Evolutionary conservation across 2,113 vertebrate genomes (phyloP), one percentile per base, ranked within the genome.

Genomic region (Tamias sibiricus): DNA sequence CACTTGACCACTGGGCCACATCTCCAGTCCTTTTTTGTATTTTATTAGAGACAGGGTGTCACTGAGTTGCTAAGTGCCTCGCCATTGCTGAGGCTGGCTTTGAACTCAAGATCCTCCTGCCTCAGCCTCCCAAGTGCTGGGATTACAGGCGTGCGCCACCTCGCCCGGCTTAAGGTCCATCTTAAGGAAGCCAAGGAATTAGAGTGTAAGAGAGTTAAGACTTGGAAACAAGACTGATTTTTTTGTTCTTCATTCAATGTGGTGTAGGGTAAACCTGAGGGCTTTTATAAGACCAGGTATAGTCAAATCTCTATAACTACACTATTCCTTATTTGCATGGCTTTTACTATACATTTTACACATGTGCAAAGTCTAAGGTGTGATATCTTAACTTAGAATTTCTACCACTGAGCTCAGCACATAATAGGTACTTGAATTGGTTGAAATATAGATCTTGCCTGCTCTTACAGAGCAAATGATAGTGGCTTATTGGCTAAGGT

Each of bases 371-470:
- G 72, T 94, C 35, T 89, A 94, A 64, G 40, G 20, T 94, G 20
- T 62, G 37, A 28, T 91, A 47, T 80, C 54, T 40, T 90, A 44
- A 86, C 37, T 83, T 87, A 80, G 49, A 90, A 72, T 93, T 96
- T 91, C 52, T 14, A 94, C 30, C 49, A 37, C 32, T 76, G 66
- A 92, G 66, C 37, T 92, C 20, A 87, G 26, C 75, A 90, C 19
- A 8, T 83, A 68, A 64, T 62, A 91, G 68, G 6, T 79, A 14
- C 57, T 80, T 96, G 85, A 64, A 83, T 94, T 83, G 37, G 62
- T 72, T 88, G 57, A 92, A 81, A 81, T 66, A 64, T 8, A 90
- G 69, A 59, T 68, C n/a, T 12, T 28, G n/a, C 59, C 93, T 95
- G 19, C n/a, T 91, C 59, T 35, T 3, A 69, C 32, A 92, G 26